Conservation (phyloP, 2,888 invertebrate genomes). For the Malthinus seriepunctatus region DNA sequence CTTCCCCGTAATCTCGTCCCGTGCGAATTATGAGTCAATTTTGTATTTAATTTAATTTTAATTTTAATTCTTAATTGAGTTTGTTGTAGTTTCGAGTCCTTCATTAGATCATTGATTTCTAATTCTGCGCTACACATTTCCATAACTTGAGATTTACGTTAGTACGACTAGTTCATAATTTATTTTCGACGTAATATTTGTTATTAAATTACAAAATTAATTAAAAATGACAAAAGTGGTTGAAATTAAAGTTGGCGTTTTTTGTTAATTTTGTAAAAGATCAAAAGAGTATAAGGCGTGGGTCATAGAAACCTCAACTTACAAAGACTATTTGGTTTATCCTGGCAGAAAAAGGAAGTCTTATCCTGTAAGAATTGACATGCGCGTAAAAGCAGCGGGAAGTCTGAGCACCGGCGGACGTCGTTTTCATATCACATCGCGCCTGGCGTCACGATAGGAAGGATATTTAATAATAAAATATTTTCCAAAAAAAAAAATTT, state of each 20-base stretch:
- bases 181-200: no score
- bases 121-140: no score
- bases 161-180: no score
- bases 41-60: no score
- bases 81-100: no score
- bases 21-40: no score
- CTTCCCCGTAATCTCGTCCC: no score
- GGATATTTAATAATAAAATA: constrained; percentile 4
- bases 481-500: no score
- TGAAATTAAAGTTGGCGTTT: constrained; percentile 4
- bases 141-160: no score
- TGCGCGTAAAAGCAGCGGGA: constrained; percentile 27
- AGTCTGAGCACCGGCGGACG: constrained; percentile 22
- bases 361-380: constrained; percentile 20
- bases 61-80: no score
- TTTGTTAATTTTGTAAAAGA: constrained; percentile 20
- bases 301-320: constrained; percentile 21
- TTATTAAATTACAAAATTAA: no score
- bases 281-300: constrained; percentile 20
- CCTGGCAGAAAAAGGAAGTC: constrained; percentile 19
- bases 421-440: constrained; percentile 26
- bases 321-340: constrained; percentile 20
- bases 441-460: constrained; percentile 16
- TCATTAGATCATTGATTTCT: no score
- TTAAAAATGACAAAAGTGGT: not conserved